Evolutionary conservation across 2,888 invertebrate genomes (phyloP).

Genomic region (Aelia acuminata): DNA sequence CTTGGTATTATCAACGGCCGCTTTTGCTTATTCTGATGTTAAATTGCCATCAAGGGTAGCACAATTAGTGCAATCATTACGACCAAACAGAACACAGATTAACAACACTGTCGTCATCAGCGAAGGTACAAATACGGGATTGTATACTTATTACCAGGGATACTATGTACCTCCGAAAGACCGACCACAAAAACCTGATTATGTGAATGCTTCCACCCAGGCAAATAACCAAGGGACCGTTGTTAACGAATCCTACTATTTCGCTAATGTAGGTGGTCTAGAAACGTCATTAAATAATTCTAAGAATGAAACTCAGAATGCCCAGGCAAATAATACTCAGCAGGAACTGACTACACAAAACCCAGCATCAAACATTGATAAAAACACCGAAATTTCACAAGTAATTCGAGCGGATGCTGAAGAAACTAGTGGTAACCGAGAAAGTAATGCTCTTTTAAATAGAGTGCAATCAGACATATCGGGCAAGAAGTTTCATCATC

Average conservation of each 20-base stretch:
- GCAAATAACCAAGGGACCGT: neutral
- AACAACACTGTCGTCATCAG: conserved; percentile 16
- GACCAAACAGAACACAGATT: conserved; percentile 52
- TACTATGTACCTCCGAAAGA: conserved; percentile 55
- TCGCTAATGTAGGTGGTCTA: neutral
- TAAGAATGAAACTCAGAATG: neutral
- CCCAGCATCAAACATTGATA: neutral
- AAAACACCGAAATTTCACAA: neutral
- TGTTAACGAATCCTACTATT: neutral
- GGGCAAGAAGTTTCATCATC: conserved; percentile 48
- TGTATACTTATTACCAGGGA: conserved; percentile 57
- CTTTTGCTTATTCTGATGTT: conserved; percentile 42
- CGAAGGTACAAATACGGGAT: conserved; percentile 50
- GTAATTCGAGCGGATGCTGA: neutral
- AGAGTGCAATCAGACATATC: neutral
- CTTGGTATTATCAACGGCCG: conserved; percentile 14
- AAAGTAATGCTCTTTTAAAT: neutral
- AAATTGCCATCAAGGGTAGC: conserved; percentile 52
- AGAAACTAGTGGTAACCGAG: neutral
- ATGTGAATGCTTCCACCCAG: neutral
- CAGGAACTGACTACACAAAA: neutral
- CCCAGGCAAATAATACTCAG: neutral
- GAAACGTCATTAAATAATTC: neutral
- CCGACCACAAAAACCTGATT: conserved; percentile 13
- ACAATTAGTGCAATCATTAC: conserved; percentile 55